These are phyloP conservation scores for Trigoniulus corallinus DNA, from an alignment of 1,140 invertebrate species.

Conservation along the genomic window DNA sequence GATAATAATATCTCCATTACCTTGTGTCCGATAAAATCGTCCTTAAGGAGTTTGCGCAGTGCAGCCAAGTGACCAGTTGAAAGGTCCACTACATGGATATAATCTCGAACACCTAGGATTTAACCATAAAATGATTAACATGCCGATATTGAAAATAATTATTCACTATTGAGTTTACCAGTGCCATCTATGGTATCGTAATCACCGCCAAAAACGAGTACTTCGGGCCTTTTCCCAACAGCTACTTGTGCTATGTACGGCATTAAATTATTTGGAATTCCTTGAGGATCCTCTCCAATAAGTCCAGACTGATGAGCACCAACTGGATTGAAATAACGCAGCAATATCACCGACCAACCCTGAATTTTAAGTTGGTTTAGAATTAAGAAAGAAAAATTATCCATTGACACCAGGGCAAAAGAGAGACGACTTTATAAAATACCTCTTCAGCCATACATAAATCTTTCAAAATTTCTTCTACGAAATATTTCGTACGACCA, in stretches of 20 bases:
- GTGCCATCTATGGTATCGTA: conserved; percentile 83
- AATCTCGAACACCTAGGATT: conserved; percentile 64
- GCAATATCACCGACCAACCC: conserved; percentile 73
- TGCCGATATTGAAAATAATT: too few relatives aligned
- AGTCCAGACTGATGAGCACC: conserved; percentile 73
- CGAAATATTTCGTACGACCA: conserved; percentile 75
- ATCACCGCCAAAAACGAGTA: conserved; percentile 72
- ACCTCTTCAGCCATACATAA: conserved; percentile 52
- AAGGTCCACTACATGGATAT: conserved; percentile 86
- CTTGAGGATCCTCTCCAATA: conserved; percentile 80
- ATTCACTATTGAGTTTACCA: too few relatives aligned
- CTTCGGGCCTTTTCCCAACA: conserved; percentile 52
- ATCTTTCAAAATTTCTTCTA: conserved; percentile 82
- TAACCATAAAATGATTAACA: neutral
- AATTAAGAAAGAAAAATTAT: neutral
- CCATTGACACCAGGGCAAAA: neutral
- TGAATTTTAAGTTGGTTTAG: conserved; percentile 23
- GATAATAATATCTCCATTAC: too few relatives aligned
- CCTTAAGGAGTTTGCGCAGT: conserved; percentile 40
- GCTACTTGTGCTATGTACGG: conserved; percentile 67
- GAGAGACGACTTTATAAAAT: conserved; percentile 10
- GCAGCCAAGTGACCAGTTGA: conserved; percentile 76
- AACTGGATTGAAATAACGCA: conserved; percentile 87
- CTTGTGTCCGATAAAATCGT: conserved; percentile 12
- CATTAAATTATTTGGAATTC: conserved; percentile 78